Conservation (phyloP, 2,888 invertebrate genomes). For the Spicauda simplicius region DNA sequence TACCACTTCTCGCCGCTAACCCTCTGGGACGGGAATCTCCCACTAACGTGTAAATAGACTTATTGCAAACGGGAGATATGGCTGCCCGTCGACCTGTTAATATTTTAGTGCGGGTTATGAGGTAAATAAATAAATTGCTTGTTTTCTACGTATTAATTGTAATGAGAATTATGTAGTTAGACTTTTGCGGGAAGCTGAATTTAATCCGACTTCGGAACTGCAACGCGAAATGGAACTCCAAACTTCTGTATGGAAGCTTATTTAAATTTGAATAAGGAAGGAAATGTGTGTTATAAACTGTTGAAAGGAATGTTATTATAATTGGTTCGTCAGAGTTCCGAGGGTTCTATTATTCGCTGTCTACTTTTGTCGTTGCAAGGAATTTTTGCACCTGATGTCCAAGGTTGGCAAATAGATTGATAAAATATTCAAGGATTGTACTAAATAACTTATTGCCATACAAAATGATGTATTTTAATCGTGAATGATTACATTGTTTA, state of each 20-base stretch:
- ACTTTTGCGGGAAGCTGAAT: slow-evolving; percentile 8
- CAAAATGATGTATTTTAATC: too few relatives aligned
- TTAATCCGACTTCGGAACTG: slow-evolving; percentile 7
- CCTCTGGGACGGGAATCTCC: slow-evolving; percentile 57
- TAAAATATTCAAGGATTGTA: not conserved
- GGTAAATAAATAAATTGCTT: slow-evolving; percentile 53
- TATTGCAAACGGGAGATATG: slow-evolving; percentile 57
- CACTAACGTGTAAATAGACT: slow-evolving; percentile 63
- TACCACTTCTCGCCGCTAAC: slow-evolving; percentile 57
- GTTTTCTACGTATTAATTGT: slow-evolving; percentile 51
- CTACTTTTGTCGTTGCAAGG: not conserved
- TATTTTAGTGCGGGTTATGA: slow-evolving; percentile 55
- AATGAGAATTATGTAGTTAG: slow-evolving; percentile 23
- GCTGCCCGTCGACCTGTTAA: slow-evolving; percentile 52
- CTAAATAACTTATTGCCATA: too few relatives aligned
- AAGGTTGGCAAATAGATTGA: not conserved
- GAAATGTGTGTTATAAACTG: slow-evolving; percentile 10
- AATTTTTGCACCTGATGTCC: not conserved
- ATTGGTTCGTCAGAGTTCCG: not conserved
- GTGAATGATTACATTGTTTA: too few relatives aligned
- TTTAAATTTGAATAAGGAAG: slow-evolving; percentile 13
- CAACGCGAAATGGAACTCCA: slow-evolving; percentile 20
- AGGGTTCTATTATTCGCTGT: not conserved
- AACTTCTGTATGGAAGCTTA: slow-evolving; percentile 15
- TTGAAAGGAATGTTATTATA: slow-evolving; percentile 4